A percentile compares a stretch with the other conserved stretches of the same genome.
phyloP scores from a whole-genome alignment of 2,113 vertebrate species.

The Anoplopoma fimbria region DNA sequence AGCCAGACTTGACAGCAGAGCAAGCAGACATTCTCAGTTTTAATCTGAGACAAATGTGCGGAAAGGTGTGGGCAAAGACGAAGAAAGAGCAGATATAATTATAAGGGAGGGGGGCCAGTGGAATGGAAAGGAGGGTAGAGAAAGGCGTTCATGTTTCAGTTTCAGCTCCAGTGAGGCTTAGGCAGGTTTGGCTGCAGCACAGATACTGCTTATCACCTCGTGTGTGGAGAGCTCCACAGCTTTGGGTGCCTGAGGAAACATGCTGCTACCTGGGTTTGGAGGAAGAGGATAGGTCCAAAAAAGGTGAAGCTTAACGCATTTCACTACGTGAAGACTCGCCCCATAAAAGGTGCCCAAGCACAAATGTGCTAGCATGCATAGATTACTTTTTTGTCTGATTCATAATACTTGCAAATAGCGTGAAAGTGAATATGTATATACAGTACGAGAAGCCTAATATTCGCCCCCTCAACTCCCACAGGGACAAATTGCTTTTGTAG shows the following conservation, averaged over 20 bases:
- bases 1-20: constrained; percentile 49
- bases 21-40: constrained; percentile 42
- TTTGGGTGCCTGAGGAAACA: constrained; percentile 48
- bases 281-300: constrained; percentile 17
- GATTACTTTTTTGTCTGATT: constrained; percentile 2
- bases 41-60: constrained; percentile 67
- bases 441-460: constrained; percentile 8
- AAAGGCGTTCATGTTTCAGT: constrained; percentile 49
- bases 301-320: constrained; percentile 10
- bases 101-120: constrained; percentile 39
- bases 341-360: constrained; percentile 19
- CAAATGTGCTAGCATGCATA: constrained; percentile 15
- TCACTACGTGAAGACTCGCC: background rate
- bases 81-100: constrained; percentile 67
- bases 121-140: constrained; percentile 28
- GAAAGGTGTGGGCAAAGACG: constrained; percentile 57
- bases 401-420: constrained; percentile 15
- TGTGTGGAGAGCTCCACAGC: constrained; percentile 40
- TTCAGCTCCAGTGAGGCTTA: constrained; percentile 52
- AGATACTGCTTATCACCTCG: constrained; percentile 51
- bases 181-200: constrained; percentile 59
- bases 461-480: constrained; percentile 2
- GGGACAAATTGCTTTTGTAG: constrained; percentile 21
- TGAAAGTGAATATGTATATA: constrained; percentile 1
- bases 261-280: constrained; percentile 26